Evolutionary conservation across 2,888 invertebrate genomes (phyloP).

Genomic region (Hirtodrosophila histrioides): DNA sequence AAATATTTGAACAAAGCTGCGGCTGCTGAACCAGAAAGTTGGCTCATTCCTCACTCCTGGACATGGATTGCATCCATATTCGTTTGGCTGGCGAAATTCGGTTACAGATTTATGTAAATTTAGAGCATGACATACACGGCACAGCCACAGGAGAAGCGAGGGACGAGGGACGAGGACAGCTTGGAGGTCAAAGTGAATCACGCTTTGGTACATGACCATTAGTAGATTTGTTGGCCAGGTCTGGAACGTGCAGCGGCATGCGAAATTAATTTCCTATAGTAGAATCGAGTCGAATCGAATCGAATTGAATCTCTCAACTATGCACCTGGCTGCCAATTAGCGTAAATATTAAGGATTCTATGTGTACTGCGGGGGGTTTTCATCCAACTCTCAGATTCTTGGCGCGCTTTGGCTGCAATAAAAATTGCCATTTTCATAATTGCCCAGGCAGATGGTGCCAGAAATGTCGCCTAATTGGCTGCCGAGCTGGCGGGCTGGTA

Average conservation of each 20-base stretch:
- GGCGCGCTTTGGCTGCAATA: conserved; percentile 68
- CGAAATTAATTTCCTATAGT: conserved; percentile 71
- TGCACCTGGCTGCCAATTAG: conserved; percentile 82
- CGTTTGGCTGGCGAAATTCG: conserved; percentile 64
- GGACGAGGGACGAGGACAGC: conserved; percentile 17
- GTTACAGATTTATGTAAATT: conserved; percentile 81
- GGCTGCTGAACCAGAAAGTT: conserved; percentile 56
- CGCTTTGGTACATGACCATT: conserved; percentile 76
- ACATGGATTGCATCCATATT: conserved; percentile 64
- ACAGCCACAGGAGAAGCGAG: conserved; percentile 21
- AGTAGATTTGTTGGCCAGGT: conserved; percentile 51
- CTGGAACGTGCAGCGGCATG: conserved; percentile 77
- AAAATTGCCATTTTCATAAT: conserved; percentile 81
- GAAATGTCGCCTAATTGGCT: conserved; percentile 81
- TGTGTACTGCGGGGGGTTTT: conserved; percentile 15
- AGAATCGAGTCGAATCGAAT: neutral
- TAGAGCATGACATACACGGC: conserved; percentile 70
- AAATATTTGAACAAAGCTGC: conserved; percentile 70
- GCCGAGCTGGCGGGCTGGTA: conserved; percentile 17
- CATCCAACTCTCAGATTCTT: conserved; percentile 40
- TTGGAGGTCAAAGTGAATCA: conserved; percentile 80
- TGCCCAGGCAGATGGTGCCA: conserved; percentile 76
- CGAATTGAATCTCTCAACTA: conserved; percentile 50
- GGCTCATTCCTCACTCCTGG: conserved; percentile 58
- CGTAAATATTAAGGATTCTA: conserved; percentile 79